Base-by-base conservation (phyloP, 2,888 invertebrate species). In the Meteorus cinctellus region DNA sequence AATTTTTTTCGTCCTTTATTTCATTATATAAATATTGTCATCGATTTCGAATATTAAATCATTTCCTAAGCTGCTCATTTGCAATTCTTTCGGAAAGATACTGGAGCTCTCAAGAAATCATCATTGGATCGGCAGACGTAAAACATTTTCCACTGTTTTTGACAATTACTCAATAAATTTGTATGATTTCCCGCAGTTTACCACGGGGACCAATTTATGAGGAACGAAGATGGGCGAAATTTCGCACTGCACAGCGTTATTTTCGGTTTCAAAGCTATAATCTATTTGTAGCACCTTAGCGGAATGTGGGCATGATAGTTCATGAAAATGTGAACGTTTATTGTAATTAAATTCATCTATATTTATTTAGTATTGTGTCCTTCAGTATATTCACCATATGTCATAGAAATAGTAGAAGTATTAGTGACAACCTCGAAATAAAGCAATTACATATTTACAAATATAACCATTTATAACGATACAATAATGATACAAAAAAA, bases 401-500 rank as follows among this genome's bases (percentile, higher is more conserved):
- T 70, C 4, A 51, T 41, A 41, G 12, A 12, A 1, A 41, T 41
- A 41, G 8, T 41, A 41, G 41, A 41, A 8, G 41, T 12, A 41
- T 8, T 12, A 24, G 19, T 27, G 1, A 5, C n/a, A 55, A 70
- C 34, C 34, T 19, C 10, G 19, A 12, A 16, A 41, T 55, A 1
- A 4, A 24, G 55, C 19, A 51, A 29, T 48, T 12, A 70, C 59
- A 34, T 59, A 59, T 70, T 70, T 59, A 70, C 59, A 70, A 70
- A 59, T n/a, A 68, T 68, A 67, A 67, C 29, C n/a, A 68, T 51
- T 51, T n/a, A 62, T 31, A 29, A 68, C 48, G 3, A 68, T 29
- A 19, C 24, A 70, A 34, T 36, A n/a, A 34, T 34, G 4, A 36
- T 59, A 31, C 59, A 59, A 70, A 48, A 34, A 59, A 55, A 70